Base-by-base conservation (phyloP, 2,113 vertebrate species). In the Thamnaconus septentrionalis region DNA sequence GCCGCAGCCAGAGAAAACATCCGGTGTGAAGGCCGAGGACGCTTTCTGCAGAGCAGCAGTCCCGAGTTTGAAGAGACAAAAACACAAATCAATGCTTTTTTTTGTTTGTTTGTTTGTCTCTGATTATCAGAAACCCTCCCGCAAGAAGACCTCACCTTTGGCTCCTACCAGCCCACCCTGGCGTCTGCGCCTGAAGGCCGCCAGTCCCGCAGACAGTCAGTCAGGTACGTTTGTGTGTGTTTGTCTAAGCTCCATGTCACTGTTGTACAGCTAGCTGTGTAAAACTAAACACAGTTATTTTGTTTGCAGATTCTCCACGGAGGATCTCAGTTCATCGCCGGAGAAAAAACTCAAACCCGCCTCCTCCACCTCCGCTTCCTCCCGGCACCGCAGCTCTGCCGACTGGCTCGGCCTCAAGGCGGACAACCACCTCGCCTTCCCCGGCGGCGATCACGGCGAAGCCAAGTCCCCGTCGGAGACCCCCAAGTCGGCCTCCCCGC, bases 331-430 rank as follows among this genome's bases (percentile, higher is more conserved):
- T 2, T 70, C 85, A 0, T 91, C 84, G 40, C 78, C 78, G 6
- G 94, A 95, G 50, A 84, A 69, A 6, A 82, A 75, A 56, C 79
- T 90, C 31, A 92, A 85, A 58, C 76, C 88, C 41, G 41, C 64
- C 6, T 53, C 62, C 41, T 86, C 90, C 5, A 54, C 61, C 41
- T 86, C 90, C 47, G 56, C 83, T 1, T 0, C 75, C 4, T 61
- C 43, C 0, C 66, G 81, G 10, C 79, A 69, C 11, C 90, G 80
- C 48, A 63, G 72, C 41, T 88, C 91, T 0, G 91, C 91, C 0
- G 90, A 94, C 79, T 96, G 95, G 94, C 68, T 96, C 8, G 93
- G 94, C 39, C 90, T 96, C 47, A 95, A 92, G 49, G 83, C 91
- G 2, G 89, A 92, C 0, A 85, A 84, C 0, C 77, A 82, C 7